A percentile compares a stretch with the other conserved stretches of the same genome.
Evolutionary conservation across 2,888 invertebrate species (phyloP).

Genomic region (Adineta ricciae): DNA sequence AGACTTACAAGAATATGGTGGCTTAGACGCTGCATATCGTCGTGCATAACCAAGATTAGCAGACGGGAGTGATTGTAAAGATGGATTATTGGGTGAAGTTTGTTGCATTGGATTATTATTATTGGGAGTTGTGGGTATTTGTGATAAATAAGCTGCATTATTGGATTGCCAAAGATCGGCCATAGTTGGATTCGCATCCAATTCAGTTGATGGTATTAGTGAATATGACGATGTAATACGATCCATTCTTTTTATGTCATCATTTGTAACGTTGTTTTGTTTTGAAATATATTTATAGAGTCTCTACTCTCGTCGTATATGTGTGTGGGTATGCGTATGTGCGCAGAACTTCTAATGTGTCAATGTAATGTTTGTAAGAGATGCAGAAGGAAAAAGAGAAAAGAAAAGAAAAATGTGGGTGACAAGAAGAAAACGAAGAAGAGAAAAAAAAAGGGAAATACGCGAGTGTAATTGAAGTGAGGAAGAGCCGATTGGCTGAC

Average conservation of each 20-base stretch:
- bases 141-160: background rate
- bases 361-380: conserved; percentile 13
- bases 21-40: conserved; percentile 9
- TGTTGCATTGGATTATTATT: background rate
- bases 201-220: background rate
- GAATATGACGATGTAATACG: background rate
- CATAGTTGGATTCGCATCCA: background rate
- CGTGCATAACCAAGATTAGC: background rate
- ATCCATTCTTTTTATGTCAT: conserved; percentile 2
- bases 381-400: background rate
- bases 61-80: background rate
- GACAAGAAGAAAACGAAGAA: background rate
- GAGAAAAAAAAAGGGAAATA: background rate
- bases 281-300: background rate
- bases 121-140: background rate
- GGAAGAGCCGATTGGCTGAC: background rate
- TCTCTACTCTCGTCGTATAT: background rate
- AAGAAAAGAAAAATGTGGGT: background rate
- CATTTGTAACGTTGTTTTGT: background rate
- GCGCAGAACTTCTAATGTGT: background rate
- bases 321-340: background rate
- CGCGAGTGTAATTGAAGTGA: background rate
- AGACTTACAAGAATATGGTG: background rate
- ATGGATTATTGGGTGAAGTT: background rate
- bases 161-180: background rate